Evolutionary conservation across 2,113 vertebrate genomes (phyloP), one percentile per base, ranked within the genome.

Genomic region (pig (Sus scrofa)): DNA sequence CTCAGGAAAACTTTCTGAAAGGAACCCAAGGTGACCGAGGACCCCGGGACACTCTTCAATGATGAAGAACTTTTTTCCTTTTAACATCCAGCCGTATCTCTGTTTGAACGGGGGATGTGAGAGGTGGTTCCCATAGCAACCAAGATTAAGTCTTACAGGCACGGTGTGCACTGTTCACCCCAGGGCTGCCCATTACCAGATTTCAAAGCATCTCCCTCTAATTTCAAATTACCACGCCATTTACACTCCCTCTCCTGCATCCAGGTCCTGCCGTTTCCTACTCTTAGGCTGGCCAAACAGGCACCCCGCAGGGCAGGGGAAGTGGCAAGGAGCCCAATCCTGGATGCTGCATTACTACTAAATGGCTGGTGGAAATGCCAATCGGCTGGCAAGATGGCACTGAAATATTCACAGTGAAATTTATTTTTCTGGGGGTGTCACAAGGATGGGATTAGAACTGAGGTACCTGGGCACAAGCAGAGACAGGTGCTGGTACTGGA

Each of bases 71-170:
- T 62, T 15, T 12, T 77, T 56, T 34, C 6, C 74, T 82, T 89
- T 83, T 22, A 37, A 97, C 94, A 96, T 50, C 9, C 32, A 81
- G 26, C 56, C 87, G 89, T 95, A 78, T 70, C 81, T 89, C 3
- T 39, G 32, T 68, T 44, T 97, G 86, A 97, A 86, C 90, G 26
- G 75, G 96, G 27, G 81, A 74, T 90, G 77, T 50, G 73, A 95
- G 93, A 84, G 90, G 26, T 75, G 77, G 98, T 97, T 97, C 91
- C 97, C 91, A 98, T 68, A 89, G 97, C 75, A 98, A 98, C 97
- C 2, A 95, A 65, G 92, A 97, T 96, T 91, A 97, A 96, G 77
- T 96, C 94, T 94, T 86, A 94, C 1, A 92, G 5, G 82, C 71
- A n/a, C 67, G 30, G 89, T 79, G 2, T 82, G 85, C 15, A 86